These are phyloP conservation scores for Erethizon dorsatum DNA, from an alignment of 2,797 vertebrate genomes.

Conservation along the genomic window DNA sequence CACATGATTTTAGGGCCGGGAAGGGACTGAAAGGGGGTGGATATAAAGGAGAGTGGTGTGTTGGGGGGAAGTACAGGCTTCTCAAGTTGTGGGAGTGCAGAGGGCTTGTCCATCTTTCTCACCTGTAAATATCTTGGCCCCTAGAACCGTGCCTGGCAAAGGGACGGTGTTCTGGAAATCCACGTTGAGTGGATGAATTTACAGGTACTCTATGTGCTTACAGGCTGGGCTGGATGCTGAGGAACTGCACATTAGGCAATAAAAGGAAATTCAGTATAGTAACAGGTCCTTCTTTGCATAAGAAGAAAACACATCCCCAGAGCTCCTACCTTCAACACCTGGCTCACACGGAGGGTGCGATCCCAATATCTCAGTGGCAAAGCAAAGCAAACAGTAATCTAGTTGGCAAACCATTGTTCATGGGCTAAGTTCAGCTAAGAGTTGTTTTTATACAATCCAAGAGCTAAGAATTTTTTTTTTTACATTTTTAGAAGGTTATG, in stretches of 20 bases:
- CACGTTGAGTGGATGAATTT: no score
- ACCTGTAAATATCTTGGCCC: neutral
- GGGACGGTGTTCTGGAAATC: neutral
- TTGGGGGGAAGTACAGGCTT: neutral
- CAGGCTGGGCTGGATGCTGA: neutral
- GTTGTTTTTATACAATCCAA: neutral
- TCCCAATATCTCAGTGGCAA: slow-evolving; percentile 86
- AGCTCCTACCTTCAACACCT: slow-evolving; percentile 83
- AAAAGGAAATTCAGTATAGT: neutral
- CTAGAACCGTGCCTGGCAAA: neutral
- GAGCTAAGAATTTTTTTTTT: neutral
- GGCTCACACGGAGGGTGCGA: slow-evolving; percentile 85
- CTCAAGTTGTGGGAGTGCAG: neutral
- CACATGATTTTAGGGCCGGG: neutral
- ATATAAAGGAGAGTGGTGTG: neutral
- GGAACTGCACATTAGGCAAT: neutral
- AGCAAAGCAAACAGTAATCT: slow-evolving; percentile 85
- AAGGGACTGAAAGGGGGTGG: neutral
- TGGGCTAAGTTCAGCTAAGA: neutral
- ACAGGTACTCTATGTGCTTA: neutral
- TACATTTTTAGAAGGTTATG: neutral
- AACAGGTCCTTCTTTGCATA: neutral
- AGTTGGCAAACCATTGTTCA: neutral
- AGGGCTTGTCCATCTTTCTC: neutral
- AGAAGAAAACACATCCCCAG: slow-evolving; percentile 84